Base-by-base conservation (phyloP, 2,888 invertebrate species). In the Abscondita cerata region DNA sequence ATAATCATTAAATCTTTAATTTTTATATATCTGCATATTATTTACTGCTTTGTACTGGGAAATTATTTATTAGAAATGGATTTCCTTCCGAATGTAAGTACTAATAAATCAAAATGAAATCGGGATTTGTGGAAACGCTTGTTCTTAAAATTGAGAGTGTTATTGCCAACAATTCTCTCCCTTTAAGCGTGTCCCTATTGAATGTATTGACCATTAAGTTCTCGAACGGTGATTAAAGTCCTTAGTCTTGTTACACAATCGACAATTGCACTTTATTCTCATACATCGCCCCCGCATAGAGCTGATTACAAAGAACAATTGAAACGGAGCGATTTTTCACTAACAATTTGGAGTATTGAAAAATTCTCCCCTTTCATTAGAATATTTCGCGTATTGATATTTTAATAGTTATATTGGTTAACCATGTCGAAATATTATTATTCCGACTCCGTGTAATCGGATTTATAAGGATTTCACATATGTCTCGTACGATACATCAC, bases 211-310 rank as follows among this genome's bases (percentile, higher is more conserved):
- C 65, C 70, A 71, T 71, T 70, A 71, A 70, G 67, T 64, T 64
- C 69, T 70, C 68, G 71, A 71, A 69, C 61, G 64, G 70, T 71
- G 71, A 70, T 71, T 71, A 70, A 70, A 70, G 70, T 69, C 66
- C 67, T 68, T 57, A 46, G 52, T 59, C 58, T 58, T 61, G 60
- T 65, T 66, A 63, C 61, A 66, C 66, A 69, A 68, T 68, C 67
- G 67, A 65, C 63, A 65, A 63, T 63, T 58, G 58, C 59, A 59
- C 59, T 63, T 62, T 62, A 62, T 58, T 58, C 62, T 36, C 58
- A 46, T 34, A 51, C 46, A 55, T 54, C 59, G 16, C 60, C 66
- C 53, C 53, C 60, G 59, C 64, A 56, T 36, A 46, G 34, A 11
- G 12, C 38, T 51, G 52, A 58, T 62, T 53, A 44, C 54, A 54